Evolutionary conservation across 2,888 invertebrate genomes (phyloP).

Genomic region (Chymomyza procnemis): DNA sequence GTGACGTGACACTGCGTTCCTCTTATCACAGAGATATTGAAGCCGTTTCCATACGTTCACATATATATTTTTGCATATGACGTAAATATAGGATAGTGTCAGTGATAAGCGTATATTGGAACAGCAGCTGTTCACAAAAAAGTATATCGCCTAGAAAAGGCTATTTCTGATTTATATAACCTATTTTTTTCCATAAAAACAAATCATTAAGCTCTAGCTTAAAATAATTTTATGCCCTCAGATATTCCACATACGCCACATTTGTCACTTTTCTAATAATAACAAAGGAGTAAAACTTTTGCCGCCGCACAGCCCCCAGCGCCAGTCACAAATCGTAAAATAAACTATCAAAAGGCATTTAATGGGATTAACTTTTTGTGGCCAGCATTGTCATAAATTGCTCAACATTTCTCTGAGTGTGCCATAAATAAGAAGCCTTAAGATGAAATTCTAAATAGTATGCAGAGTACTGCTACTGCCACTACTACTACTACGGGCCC

Average conservation of each 20-base stretch:
- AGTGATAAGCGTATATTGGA: constrained; percentile 33
- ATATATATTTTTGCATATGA: constrained; percentile 25
- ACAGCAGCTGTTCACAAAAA: background rate
- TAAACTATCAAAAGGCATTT: constrained; percentile 74
- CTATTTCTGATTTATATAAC: background rate
- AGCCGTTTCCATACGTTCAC: constrained; percentile 6
- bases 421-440: constrained; percentile 71
- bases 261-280: constrained; percentile 21
- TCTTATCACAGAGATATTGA: constrained; percentile 45
- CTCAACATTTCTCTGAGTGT: constrained; percentile 49
- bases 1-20: constrained; percentile 55
- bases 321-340: constrained; percentile 46
- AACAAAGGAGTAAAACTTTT: constrained; percentile 9
- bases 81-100: constrained; percentile 16
- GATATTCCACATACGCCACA: background rate
- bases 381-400: constrained; percentile 62
- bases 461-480: constrained; percentile 11
- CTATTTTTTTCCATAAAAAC: background rate
- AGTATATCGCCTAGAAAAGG: constrained; percentile 8
- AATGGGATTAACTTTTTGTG: constrained; percentile 68
- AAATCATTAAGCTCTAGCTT: background rate
- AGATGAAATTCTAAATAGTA: constrained; percentile 52
- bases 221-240: background rate
- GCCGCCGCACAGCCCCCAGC: background rate
- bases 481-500: too few relatives aligned